Evolutionary conservation across 2,113 vertebrate genomes (phyloP).

Genomic region (Piprites chloris): DNA sequence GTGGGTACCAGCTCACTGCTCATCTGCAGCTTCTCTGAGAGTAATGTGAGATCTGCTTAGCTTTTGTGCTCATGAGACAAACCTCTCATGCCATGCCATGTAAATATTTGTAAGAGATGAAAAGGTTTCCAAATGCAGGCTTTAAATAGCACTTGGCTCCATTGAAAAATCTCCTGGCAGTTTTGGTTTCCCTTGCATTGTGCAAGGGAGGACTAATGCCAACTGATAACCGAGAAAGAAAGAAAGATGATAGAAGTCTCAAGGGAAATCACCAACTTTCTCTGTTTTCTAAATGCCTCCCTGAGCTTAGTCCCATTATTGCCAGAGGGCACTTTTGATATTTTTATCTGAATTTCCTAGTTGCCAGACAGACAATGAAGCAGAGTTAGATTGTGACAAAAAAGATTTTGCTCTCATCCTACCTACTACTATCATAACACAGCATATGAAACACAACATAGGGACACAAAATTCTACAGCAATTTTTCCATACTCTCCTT

Average conservation of each 20-base stretch:
- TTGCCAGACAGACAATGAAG: background rate
- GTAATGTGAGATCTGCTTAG: background rate
- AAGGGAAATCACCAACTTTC: background rate
- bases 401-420: background rate
- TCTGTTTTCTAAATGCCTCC: background rate
- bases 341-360: background rate
- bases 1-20: background rate
- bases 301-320: background rate
- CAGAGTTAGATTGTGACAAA: background rate
- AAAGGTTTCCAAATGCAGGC: background rate
- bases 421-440: background rate
- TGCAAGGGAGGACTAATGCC: background rate
- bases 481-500: background rate
- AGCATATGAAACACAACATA: background rate
- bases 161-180: background rate
- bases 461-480: background rate
- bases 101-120: background rate
- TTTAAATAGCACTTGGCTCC: background rate
- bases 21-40: background rate
- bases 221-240: background rate
- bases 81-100: background rate
- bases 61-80: background rate
- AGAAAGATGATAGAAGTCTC: background rate
- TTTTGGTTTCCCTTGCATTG: background rate
- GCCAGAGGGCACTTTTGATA: background rate